Evolutionary conservation across 2,797 vertebrate genomes (phyloP).

Genomic region (Acanthopagrus latus): DNA sequence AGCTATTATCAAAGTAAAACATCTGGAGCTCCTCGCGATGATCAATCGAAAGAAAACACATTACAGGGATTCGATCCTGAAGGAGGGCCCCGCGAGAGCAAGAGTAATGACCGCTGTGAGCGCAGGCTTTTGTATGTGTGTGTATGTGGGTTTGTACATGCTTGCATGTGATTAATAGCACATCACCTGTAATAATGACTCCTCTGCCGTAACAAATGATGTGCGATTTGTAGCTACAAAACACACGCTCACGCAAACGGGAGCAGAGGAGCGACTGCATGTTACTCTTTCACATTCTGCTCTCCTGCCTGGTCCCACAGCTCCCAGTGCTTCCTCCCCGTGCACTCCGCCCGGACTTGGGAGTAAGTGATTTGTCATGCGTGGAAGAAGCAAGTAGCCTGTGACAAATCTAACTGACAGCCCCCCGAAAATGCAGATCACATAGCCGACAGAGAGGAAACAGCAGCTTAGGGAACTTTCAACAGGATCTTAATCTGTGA

Average conservation of each 20-base stretch:
- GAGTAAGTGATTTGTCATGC: constrained; percentile 79
- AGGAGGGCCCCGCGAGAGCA: constrained; percentile 42
- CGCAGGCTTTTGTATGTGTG: constrained; percentile 9
- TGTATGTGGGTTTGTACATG: constrained; percentile 39
- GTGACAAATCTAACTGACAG: constrained; percentile 86
- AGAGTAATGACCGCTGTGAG: constrained; percentile 45
- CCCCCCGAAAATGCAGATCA: constrained; percentile 80
- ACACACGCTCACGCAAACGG: constrained; percentile 6
- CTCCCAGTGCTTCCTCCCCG: constrained; percentile 43
- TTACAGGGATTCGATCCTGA: constrained; percentile 55
- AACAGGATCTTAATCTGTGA: constrained; percentile 69
- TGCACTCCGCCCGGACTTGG: constrained; percentile 50
- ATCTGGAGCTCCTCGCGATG: constrained; percentile 65
- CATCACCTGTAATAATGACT: constrained; percentile 55
- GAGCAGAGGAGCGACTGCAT: background rate
- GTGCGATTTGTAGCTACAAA: constrained; percentile 22
- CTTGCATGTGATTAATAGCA: constrained; percentile 63
- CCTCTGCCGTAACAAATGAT: constrained; percentile 39
- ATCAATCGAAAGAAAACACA: constrained; percentile 66
- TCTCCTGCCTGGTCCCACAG: constrained; percentile 37
- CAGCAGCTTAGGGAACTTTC: constrained; percentile 72
- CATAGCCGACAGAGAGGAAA: constrained; percentile 73
- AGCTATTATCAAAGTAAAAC: constrained; percentile 72
- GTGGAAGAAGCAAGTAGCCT: constrained; percentile 78
- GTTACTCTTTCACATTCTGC: constrained; percentile 32